phyloP scores from a whole-genome alignment of 2,797 vertebrate genomes.

The Holocentrus rufus region DNA sequence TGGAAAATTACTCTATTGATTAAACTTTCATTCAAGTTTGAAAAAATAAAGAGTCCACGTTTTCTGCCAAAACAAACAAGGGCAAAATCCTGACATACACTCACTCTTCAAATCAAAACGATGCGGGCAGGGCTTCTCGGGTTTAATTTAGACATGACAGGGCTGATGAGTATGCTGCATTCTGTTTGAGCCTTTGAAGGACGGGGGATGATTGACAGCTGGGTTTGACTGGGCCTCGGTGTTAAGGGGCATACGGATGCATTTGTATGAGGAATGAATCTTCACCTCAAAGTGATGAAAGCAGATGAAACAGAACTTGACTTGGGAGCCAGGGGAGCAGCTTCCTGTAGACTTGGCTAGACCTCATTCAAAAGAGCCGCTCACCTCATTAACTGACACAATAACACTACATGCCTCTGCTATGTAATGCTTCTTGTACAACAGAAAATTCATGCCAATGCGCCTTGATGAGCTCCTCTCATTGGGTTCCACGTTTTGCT shows the following conservation, averaged over 20 bases:
- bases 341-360: conserved; percentile 4
- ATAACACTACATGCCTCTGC: conserved; percentile 23
- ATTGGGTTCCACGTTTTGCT: background rate
- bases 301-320: conserved; percentile 25
- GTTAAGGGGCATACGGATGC: conserved; percentile 1
- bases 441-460: conserved; percentile 8
- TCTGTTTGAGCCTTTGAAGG: conserved; percentile 28
- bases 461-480: background rate
- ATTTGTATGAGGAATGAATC: conserved; percentile 26
- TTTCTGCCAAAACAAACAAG: background rate
- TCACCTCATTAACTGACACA: background rate
- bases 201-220: conserved; percentile 14
- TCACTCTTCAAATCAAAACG: conserved; percentile 3
- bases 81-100: background rate
- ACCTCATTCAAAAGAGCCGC: conserved; percentile 16
- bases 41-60: background rate
- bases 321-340: background rate
- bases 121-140: background rate
- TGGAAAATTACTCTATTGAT: background rate
- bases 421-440: background rate
- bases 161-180: conserved; percentile 8
- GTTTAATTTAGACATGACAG: conserved; percentile 21
- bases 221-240: conserved; percentile 1
- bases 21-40: conserved; percentile 22
- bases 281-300: conserved; percentile 36